Base-by-base conservation (phyloP, 2,113 vertebrate genomes). In the Nerophis ophidion region DNA sequence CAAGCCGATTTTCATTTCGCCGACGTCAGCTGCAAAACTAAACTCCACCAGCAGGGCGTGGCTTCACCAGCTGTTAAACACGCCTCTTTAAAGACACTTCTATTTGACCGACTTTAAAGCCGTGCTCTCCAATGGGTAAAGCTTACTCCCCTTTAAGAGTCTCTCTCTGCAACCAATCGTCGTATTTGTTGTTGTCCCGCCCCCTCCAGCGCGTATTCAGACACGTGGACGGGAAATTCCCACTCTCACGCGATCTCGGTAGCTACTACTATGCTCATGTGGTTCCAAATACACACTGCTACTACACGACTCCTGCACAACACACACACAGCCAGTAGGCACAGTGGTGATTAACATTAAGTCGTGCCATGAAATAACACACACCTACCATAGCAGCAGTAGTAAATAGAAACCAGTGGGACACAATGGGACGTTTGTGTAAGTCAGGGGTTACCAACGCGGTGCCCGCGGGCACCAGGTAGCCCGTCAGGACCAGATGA, bases 221-320 rank as follows among this genome's bases (percentile, higher is more conserved):
- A 90, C 90, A 91, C 88, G 89, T 91, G 90, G 86, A 82, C 65
- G 88, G 90, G 90, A 89, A 91, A 89, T 90, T 89, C 90, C 90
- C 88, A 35, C n/a, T 69, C 76, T 84, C 86, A 84, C 81, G 77
- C 68, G 79, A 83, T 70, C 57, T 66, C 57, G 79, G 52, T 48
- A 62, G 1, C 57, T 42, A 13, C 17, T 62, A 55, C 76, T 3
- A 17, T 1, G 16, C 11, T 77, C 58, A 14, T 66, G 61, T 70
- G 74, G 35, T 45, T 44, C 35, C 12, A 48, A 42, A 53, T 11
- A 36, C 13, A 38, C 36, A 38, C 38, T 2, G 38, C 38, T 7
- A 12, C 40, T 44, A 44, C 11, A 44, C 4, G 12, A 11, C 38
- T 40, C 8, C 8, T 40, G 10, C 38, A 9, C 38, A 10, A 9